Conservation (phyloP, 2,888 invertebrate species). For the Iselma pallidipennis region DNA sequence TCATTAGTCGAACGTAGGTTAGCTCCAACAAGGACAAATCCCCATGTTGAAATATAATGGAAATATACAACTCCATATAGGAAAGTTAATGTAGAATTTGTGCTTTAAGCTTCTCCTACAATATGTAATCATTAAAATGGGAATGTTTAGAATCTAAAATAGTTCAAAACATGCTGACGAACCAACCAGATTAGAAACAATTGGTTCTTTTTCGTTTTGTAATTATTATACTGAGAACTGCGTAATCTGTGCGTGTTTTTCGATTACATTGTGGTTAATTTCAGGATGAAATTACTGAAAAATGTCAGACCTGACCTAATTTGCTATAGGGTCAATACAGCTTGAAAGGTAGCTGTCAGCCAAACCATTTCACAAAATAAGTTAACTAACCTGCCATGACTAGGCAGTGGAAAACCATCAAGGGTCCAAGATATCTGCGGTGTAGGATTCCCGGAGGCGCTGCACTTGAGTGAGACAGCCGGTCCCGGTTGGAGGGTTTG, state of each 20-base stretch:
- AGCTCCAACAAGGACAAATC: conserved; percentile 6
- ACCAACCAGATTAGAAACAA: too few relatives aligned
- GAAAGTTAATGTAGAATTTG: conserved; percentile 6
- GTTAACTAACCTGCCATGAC: conserved; percentile 55
- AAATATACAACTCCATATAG: conserved; percentile 3
- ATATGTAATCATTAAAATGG: conserved; percentile 4
- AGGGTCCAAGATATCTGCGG: conserved; percentile 77
- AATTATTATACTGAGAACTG: too few relatives aligned
- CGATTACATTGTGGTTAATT: neutral
- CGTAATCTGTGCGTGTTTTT: too few relatives aligned
- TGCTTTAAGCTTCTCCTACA: neutral
- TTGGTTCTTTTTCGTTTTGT: too few relatives aligned
- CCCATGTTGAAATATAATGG: conserved; percentile 6
- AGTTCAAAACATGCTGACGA: neutral
- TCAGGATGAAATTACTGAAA: neutral
- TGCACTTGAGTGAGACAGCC: conserved; percentile 77
- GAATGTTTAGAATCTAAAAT: neutral
- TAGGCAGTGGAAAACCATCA: conserved; percentile 72
- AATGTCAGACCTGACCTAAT: neutral
- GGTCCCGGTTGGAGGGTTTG: conserved; percentile 78
- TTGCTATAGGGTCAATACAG: too few relatives aligned
- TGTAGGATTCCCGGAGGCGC: conserved; percentile 75
- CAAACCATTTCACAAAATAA: neutral
- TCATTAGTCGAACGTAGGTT: conserved; percentile 3
- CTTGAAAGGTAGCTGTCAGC: too few relatives aligned